A percentile compares a stretch with the other conserved stretches of the same genome.
Evolutionary conservation across 2,888 invertebrate genomes (phyloP).

Genomic region (Arctia plantaginis): DNA sequence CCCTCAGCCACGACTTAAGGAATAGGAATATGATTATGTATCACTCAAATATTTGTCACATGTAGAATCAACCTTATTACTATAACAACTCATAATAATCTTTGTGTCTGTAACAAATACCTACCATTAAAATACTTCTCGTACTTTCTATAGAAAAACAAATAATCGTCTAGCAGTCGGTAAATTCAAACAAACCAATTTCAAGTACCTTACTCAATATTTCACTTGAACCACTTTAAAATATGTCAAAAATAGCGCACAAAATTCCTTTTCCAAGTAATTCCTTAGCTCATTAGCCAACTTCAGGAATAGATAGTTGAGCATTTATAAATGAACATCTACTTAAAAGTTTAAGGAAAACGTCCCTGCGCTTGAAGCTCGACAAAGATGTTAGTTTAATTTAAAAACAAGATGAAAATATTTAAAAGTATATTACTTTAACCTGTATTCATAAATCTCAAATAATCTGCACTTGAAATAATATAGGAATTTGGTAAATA

Average conservation of each 20-base stretch:
- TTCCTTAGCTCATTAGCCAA: constrained; percentile 48
- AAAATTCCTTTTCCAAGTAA: constrained; percentile 31
- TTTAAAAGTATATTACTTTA: too few relatives aligned
- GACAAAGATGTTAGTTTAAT: constrained; percentile 38
- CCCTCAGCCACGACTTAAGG: too few relatives aligned
- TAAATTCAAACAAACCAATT: not conserved
- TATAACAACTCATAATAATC: too few relatives aligned
- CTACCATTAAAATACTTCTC: not conserved
- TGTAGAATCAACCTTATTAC: too few relatives aligned
- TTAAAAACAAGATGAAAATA: constrained; percentile 14
- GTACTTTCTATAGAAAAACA: not conserved
- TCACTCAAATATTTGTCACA: too few relatives aligned
- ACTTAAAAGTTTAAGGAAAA: constrained; percentile 52
- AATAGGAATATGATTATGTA: too few relatives aligned
- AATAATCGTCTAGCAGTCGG: not conserved
- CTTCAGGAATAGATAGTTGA: constrained; percentile 45
- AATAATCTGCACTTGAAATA: too few relatives aligned
- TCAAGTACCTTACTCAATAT: too few relatives aligned
- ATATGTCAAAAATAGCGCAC: constrained; percentile 28
- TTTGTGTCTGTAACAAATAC: not conserved
- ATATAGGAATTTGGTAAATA: not conserved
- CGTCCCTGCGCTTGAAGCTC: constrained; percentile 24
- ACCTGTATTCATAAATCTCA: too few relatives aligned
- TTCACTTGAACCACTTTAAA: constrained; percentile 25
- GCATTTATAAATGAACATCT: constrained; percentile 60